A percentile compares a stretch with the other conserved stretches of the same genome.
Conservation (phyloP, 2,888 invertebrate genomes). For the Orchesella flavescens region DNA sequence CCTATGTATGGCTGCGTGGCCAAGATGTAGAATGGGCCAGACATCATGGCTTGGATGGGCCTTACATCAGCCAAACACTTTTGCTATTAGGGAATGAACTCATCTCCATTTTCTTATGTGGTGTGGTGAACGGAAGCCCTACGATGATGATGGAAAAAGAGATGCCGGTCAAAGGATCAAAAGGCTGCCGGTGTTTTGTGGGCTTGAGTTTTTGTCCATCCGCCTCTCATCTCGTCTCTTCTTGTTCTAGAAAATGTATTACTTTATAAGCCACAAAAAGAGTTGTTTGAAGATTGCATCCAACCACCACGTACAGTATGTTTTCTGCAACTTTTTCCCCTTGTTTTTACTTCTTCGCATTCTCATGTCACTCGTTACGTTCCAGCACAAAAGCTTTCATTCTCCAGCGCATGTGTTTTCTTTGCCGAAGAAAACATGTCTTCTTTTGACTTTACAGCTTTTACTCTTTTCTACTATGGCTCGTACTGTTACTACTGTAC, state of each 20-base stretch:
- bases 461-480: too few relatives aligned
- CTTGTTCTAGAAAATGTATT: neutral
- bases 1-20: too few relatives aligned
- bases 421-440: neutral
- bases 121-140: too few relatives aligned
- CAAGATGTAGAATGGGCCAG: too few relatives aligned
- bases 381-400: neutral
- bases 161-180: conserved; percentile 39
- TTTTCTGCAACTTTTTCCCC: neutral
- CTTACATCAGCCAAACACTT: too few relatives aligned
- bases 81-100: too few relatives aligned
- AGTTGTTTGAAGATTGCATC: too few relatives aligned
- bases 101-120: too few relatives aligned
- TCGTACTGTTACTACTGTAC: neutral
- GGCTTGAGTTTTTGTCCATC: neutral
- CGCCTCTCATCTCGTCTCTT: neutral
- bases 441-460: neutral
- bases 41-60: too few relatives aligned
- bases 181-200: conserved; percentile 31
- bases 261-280: too few relatives aligned
- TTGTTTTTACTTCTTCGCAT: neutral
- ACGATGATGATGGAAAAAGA: neutral
- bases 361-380: conserved; percentile 1
- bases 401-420: conserved; percentile 7
- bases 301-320: too few relatives aligned